Base-by-base conservation (phyloP, 2,888 invertebrate genomes). In the Troglohyphantes excavatus region DNA sequence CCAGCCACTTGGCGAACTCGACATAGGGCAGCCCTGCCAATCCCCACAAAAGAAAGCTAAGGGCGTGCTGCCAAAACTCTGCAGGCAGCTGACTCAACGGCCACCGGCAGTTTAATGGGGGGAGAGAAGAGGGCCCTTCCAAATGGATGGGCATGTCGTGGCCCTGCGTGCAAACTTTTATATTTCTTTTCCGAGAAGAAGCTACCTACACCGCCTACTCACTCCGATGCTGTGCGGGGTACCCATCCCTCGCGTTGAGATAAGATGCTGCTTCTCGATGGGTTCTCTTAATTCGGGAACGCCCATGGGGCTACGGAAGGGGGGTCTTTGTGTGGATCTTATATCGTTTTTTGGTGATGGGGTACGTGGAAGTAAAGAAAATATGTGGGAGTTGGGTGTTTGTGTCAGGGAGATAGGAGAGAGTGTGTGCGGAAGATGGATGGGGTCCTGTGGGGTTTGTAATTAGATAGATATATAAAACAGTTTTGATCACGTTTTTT, bases 61-160 rank as follows among this genome's bases (percentile, higher is more conserved):
- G 78, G 78, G 78, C 63, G 78, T 9, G 23, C 63, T 63, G 78
- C 78, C 78, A 78, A 43, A 21, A 11, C 53, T 17, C 13, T 53
- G 53, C 5, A n/a, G 53, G 53, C 23, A 9, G 39, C 78, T 78
- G 78, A 78, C 63, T 78, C 78, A 72, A 78, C 65, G 78, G 33
- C 78, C 39, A 65, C 63, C 65, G 63, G 65, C 46, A 72, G 46
- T 72, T 72, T 72, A 72, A 72, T 72, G 72, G 46, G 43, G 11
- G 9, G 46, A 46, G 43, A 19, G 53, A n/a, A 19, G 68, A 33
- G 68, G 39, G 33, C 13, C 46, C 27, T 29, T 46, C 46, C 17
- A 72, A 53, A 72, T 72, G 19, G 72, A 72, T 72, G 72, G 33
- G 33, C 72, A 53, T 43, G 72, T 27, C 72, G 46, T 46, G 72